A percentile compares a stretch with the other conserved stretches of the same genome.
Conservation (phyloP, 2,888 invertebrate species). For the Eudemis profundana region DNA sequence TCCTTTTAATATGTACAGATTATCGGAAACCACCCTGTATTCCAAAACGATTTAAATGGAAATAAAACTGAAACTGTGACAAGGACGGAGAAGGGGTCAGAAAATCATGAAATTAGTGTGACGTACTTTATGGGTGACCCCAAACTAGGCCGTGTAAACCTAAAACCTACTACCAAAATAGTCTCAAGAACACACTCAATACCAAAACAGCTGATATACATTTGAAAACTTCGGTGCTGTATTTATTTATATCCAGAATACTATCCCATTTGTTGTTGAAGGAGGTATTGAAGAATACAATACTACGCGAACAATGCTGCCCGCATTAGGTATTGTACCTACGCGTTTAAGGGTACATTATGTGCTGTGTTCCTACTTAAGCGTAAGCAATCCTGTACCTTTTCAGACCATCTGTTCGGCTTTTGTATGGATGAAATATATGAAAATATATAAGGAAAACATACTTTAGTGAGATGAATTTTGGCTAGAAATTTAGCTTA, state of each 20-base stretch:
- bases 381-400: slow-evolving; percentile 10
- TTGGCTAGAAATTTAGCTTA: slow-evolving; percentile 17
- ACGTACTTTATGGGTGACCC: too few species aligned
- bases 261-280: not conserved
- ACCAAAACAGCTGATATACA: too few species aligned
- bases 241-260: slow-evolving; percentile 4
- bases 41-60: too few species aligned
- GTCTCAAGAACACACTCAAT: too few species aligned
- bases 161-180: too few species aligned
- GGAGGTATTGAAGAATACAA: slow-evolving; percentile 30
- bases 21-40: too few species aligned
- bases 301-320: slow-evolving; percentile 32
- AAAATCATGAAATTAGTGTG: too few species aligned
- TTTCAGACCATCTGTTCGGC: slow-evolving; percentile 22
- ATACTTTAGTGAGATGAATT: too few species aligned
- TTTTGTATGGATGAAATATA: slow-evolving; percentile 19
- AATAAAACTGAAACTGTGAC: too few species aligned
- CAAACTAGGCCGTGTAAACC: too few species aligned
- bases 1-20: too few species aligned
- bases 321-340: slow-evolving; percentile 39
- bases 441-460: slow-evolving; percentile 14
- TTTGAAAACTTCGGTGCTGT: not conserved
- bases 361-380: slow-evolving; percentile 27
- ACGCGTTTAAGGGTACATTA: slow-evolving; percentile 38
- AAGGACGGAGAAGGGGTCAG: too few species aligned